Base-by-base conservation (phyloP, 2,797 vertebrate genomes). In the Girardinus metallicus region DNA sequence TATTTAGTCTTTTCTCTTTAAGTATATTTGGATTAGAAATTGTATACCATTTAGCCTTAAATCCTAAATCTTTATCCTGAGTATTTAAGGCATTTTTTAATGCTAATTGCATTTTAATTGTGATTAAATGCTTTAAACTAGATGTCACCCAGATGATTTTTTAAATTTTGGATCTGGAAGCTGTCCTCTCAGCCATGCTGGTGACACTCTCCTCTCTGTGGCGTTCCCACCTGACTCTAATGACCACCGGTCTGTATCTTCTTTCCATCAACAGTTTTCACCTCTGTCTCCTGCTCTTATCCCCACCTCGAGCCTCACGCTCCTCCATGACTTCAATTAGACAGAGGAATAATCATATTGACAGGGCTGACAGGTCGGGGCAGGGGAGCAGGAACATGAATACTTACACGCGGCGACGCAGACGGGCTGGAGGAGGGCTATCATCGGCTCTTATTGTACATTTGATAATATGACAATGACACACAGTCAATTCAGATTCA, bases 271-370 rank as follows among this genome's bases (percentile, higher is more conserved):
- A 90, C 91, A 87, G 84, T 89, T 84, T 90, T 91, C 81, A 88
- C 85, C 74, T 76, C 47, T 79, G n/a, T 18, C 75, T 76, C 68
- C 83, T 75, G 49, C 73, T 73, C 62, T 72, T 7, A 60, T 70
- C 77, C 47, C 76, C 77, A 57, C 77, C 55, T 81, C 55, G 55
- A 73, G 73, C 73, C 80, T 77, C 74, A 62, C 82, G 78, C 60
- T 82, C 80, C 72, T 86, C 84, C 83, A 86, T 80, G 93, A 87
- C 87, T 90, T 89, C 91, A 95, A 95, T 96, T 94, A 96, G 85
- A 88, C 55, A 15, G 51, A 87, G 83, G 92, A 90, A 93, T 95
- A 94, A 94, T 94, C 89, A 86, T 87, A 91, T 90, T 91, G 95
- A 95, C 92, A 92, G 80, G 44, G 82, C 85, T 95, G 95, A 95